phyloP scores from a whole-genome alignment of 2,797 vertebrate genomes.

The Astyanax mexicanus region DNA sequence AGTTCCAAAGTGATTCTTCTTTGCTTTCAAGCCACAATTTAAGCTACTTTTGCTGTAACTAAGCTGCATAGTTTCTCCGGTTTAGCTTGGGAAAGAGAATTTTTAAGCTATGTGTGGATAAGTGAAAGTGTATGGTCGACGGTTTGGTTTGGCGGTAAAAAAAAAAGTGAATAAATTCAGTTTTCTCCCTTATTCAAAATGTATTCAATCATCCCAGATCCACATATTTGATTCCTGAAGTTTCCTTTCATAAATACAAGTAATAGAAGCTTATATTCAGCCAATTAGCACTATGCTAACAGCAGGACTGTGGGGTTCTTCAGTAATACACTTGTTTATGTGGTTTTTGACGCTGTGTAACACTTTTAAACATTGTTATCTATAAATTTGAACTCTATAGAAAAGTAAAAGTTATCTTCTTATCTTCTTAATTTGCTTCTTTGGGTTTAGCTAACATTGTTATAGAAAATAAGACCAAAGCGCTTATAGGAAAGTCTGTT shows the following conservation, averaged over 20 bases:
- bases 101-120: not conserved
- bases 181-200: not conserved
- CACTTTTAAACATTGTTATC: not conserved
- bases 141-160: too few species aligned
- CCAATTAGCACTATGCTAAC: not conserved
- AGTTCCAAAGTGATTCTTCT: conserved; percentile 5
- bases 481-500: too few species aligned
- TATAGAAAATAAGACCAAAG: too few species aligned
- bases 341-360: not conserved
- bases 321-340: not conserved
- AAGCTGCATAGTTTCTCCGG: not conserved
- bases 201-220: not conserved
- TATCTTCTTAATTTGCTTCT: too few species aligned
- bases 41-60: not conserved
- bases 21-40: not conserved
- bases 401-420: too few species aligned
- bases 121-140: too few species aligned
- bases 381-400: too few species aligned
- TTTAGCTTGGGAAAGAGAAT: not conserved
- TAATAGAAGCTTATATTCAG: not conserved
- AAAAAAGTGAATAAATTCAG: too few species aligned
- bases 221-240: too few species aligned
- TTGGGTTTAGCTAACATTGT: too few species aligned
- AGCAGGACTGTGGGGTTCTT: too few species aligned
- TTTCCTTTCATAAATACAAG: too few species aligned